These are phyloP conservation scores for Drosophila fulvimacula DNA, from an alignment of 2,888 invertebrate genomes.

Conservation along the genomic window DNA sequence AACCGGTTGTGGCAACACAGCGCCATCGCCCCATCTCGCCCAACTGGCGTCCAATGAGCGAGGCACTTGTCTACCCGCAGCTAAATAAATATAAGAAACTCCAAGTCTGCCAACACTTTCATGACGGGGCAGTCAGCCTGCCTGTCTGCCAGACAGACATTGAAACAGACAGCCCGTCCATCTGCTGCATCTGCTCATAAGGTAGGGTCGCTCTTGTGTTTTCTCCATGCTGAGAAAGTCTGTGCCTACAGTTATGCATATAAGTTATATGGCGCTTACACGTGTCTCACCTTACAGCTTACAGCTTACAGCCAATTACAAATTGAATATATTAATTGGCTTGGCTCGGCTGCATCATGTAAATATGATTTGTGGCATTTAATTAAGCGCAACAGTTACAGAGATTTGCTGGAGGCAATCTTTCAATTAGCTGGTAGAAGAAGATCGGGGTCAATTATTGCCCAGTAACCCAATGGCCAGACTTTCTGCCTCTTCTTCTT, in stretches of 20 bases:
- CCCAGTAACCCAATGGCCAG: constrained; percentile 9
- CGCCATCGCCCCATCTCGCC: constrained; percentile 15
- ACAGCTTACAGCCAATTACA: constrained; percentile 33
- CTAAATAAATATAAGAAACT: constrained; percentile 27
- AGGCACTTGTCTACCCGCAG: constrained; percentile 64
- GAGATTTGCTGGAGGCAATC: background rate
- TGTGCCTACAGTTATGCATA: constrained; percentile 23
- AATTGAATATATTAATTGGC: constrained; percentile 54
- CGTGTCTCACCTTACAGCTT: constrained; percentile 36
- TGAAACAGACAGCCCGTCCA: background rate
- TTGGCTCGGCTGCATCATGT: constrained; percentile 33
- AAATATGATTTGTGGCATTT: constrained; percentile 39
- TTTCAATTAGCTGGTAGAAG: background rate
- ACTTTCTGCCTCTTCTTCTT: background rate
- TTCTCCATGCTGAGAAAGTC: constrained; percentile 67
- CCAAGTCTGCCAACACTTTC: constrained; percentile 39
- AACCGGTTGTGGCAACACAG: constrained; percentile 56
- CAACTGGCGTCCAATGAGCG: constrained; percentile 53
- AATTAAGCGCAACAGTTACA: constrained; percentile 6
- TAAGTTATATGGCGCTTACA: constrained; percentile 44
- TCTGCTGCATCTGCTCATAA: constrained; percentile 25
- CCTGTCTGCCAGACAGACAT: constrained; percentile 1
- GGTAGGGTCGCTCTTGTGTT: constrained; percentile 55
- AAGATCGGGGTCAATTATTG: constrained; percentile 2
- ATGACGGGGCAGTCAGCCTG: constrained; percentile 32